These are phyloP conservation scores for Harlomillsia oculata DNA, from an alignment of 1,140 invertebrate genomes.

Conservation along the genomic window DNA sequence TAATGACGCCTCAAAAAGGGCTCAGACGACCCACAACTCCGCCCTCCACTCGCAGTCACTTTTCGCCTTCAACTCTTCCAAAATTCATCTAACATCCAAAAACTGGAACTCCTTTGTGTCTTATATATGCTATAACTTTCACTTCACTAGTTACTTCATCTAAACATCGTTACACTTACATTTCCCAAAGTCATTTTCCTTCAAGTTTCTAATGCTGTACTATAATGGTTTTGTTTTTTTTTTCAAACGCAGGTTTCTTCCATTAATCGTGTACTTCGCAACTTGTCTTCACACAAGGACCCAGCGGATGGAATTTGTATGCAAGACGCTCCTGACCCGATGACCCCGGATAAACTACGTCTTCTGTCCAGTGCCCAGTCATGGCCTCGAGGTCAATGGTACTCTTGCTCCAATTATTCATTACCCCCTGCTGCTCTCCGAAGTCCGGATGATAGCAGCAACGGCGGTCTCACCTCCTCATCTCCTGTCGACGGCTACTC, in stretches of 20 bases:
- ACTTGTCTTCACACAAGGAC: conserved; percentile 84
- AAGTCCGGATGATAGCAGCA: conserved; percentile 32
- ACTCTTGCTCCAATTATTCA: conserved; percentile 29
- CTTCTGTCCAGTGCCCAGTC: conserved; percentile 28
- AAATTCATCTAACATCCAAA: background rate
- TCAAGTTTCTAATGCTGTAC: background rate
- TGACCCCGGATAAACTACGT: conserved; percentile 35
- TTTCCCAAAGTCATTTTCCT: background rate
- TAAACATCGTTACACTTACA: too few species aligned
- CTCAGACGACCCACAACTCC: background rate
- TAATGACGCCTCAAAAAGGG: conserved; percentile 35
- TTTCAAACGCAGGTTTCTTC: conserved; percentile 72
- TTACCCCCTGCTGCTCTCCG: conserved; percentile 11
- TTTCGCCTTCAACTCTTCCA: background rate
- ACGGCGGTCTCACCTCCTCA: conserved; percentile 32
- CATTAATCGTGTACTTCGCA: conserved; percentile 94
- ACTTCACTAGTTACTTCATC: too few species aligned
- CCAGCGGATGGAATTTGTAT: conserved; percentile 31
- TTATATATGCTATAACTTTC: too few species aligned
- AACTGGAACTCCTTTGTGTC: too few species aligned
- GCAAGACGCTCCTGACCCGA: conserved; percentile 26
- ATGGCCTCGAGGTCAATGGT: conserved; percentile 34
- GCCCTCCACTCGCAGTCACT: too few species aligned
- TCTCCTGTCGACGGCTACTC: conserved; percentile 30
- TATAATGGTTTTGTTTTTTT: background rate